Percentiles rank a stretch among this genome's conserved stretches.
Conservation (phyloP, 2,113 vertebrate species). For the Sinocyclocheilus rhinocerous region DNA sequence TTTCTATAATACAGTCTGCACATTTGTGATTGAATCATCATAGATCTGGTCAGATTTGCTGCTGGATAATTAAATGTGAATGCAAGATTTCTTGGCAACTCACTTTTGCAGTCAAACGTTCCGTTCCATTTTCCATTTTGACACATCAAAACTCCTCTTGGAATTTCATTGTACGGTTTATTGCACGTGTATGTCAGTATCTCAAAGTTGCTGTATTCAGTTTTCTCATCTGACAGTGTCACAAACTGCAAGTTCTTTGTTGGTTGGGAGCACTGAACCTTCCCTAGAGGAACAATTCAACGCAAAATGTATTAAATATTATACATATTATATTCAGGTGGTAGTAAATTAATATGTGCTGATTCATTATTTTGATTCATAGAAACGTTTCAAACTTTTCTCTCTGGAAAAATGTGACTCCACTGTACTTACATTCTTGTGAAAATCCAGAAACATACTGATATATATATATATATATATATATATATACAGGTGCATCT, state of each 20-base stretch:
- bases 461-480: not conserved
- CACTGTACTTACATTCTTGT: too few relatives aligned
- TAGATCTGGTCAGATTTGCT: not conserved
- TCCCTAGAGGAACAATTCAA: not conserved
- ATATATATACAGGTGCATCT: too few relatives aligned
- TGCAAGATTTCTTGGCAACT: not conserved
- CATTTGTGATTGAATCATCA: not conserved
- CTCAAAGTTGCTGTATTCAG: not conserved
- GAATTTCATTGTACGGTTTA: not conserved
- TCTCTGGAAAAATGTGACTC: too few relatives aligned
- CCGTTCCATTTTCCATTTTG: slow-evolving; percentile 22
- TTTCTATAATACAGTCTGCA: too few relatives aligned
- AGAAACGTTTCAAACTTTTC: too few relatives aligned
- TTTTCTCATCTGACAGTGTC: not conserved
- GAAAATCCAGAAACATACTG: too few relatives aligned
- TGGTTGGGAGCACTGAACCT: slow-evolving; percentile 15
- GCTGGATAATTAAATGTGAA: not conserved
- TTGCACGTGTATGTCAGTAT: not conserved
- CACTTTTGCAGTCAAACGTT: not conserved
- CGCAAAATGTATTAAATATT: not conserved
- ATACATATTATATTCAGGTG: too few relatives aligned
- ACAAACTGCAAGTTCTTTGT: not conserved
- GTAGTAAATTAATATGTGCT: too few relatives aligned
- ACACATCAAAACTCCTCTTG: slow-evolving; percentile 16
- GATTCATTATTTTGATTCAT: too few relatives aligned